These are phyloP conservation scores for Crossocerus cetratus DNA, from an alignment of 2,888 invertebrate genomes.

Conservation along the genomic window DNA sequence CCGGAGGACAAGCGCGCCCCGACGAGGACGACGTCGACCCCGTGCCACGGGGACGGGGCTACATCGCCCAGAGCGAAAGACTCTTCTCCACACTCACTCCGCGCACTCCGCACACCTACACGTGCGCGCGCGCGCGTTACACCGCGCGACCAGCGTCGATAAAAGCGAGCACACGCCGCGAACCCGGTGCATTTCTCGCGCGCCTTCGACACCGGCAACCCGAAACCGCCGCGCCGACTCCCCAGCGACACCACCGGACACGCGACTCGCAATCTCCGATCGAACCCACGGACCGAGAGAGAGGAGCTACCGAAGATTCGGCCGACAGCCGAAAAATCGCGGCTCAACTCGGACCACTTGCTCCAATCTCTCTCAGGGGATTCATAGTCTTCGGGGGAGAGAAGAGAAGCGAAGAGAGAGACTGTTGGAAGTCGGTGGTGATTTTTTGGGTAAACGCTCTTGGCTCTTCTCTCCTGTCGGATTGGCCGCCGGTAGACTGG, in stretches of 20 bases:
- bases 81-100: no score
- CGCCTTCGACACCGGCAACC: conserved; percentile 67
- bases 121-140: conserved; percentile 45
- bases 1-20: neutral
- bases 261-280: neutral
- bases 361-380: neutral
- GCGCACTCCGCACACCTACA: conserved; percentile 41
- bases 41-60: no score
- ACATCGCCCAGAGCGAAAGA: conserved; percentile 1
- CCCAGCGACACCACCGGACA: neutral
- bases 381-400: neutral
- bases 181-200: conserved; percentile 71
- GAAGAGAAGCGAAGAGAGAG: neutral
- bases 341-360: neutral
- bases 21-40: neutral
- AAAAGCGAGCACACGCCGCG: conserved; percentile 68
- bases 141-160: conserved; percentile 63
- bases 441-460: no score
- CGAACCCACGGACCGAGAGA: no score
- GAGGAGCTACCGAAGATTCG: neutral
- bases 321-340: neutral
- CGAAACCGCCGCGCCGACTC: conserved; percentile 7
- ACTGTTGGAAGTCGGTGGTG: no score
- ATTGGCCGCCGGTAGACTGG: no score
- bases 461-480: no score